Conservation (phyloP, 2,888 invertebrate genomes). For the Andrena minutula region DNA sequence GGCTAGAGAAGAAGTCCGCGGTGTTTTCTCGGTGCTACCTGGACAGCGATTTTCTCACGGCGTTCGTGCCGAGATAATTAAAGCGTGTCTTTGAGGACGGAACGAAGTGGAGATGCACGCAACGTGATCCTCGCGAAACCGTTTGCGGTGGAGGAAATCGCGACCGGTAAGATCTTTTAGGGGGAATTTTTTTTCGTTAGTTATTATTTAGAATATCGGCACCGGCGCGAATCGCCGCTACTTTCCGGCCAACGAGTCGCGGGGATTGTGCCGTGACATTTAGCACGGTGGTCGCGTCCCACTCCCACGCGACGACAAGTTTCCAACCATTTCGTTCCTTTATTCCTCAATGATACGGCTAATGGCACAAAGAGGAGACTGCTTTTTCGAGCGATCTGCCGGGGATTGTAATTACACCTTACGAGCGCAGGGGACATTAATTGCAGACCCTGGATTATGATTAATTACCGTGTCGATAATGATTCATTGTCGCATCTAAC, state of each 20-base stretch:
- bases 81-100: slow-evolving; percentile 67
- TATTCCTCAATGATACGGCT: slow-evolving; percentile 5
- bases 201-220: slow-evolving; percentile 38
- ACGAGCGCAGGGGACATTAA: slow-evolving; percentile 53
- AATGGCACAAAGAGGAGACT: slow-evolving; percentile 25
- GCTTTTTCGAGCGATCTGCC: slow-evolving; percentile 26
- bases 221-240: slow-evolving; percentile 10
- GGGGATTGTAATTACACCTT: slow-evolving; percentile 62
- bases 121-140: slow-evolving; percentile 67
- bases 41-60: slow-evolving; percentile 65
- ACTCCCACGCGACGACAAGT: slow-evolving; percentile 24
- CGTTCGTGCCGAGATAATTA: slow-evolving; percentile 64
- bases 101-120: slow-evolving; percentile 62
- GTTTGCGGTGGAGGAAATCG: slow-evolving; percentile 57
- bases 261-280: slow-evolving; percentile 13
- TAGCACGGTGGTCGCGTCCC: neutral
- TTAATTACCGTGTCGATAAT: slow-evolving; percentile 68
- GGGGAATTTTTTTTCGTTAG: slow-evolving; percentile 3
- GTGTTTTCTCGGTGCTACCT: slow-evolving; percentile 11
- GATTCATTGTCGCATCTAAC: slow-evolving; percentile 69
- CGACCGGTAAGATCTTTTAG: slow-evolving; percentile 41
- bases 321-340: neutral
- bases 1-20: neutral
- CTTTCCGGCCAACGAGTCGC: slow-evolving; percentile 25
- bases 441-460: slow-evolving; percentile 64